Evolutionary conservation across 2,797 vertebrate genomes (phyloP), one percentile per base, ranked within the genome.

Genomic region (Phoebastria nigripes): DNA sequence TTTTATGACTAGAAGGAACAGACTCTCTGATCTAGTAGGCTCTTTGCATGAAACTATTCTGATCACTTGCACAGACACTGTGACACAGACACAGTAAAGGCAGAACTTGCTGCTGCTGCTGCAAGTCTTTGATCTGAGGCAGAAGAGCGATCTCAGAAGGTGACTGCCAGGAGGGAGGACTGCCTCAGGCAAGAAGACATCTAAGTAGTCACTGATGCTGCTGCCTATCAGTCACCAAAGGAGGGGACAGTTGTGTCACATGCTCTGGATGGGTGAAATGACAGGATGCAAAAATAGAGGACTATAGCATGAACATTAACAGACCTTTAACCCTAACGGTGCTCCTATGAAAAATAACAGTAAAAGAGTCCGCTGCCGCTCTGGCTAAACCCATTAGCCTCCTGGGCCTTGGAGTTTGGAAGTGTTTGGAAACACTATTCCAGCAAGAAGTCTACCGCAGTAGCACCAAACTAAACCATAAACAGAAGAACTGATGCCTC

Each of bases 61-160:
- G 87, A 94, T 96, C 82, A 20, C 72, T 82, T 74, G 76, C 91
- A 79, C 79, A 80, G 61, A 81, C 47, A 71, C 49, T 15, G 0
- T 9, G 87, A 82, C 91, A 86, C 69, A 35, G 35, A 35, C 35
- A 35, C 89, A 91, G 85, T 61, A 86, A 93, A 91, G 56, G 89
- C 76, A 87, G 65, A 86, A 76, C 37, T 56, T 56, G 82, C 70
- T 88, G 83, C 80, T 73, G 66, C 29, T 73, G 66, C 29, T 21
- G 33, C 76, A 65, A 46, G 51, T 29, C 89, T 94, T 93, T 94
- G 82, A 94, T 94, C 42, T 47, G 65, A 90, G 73, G 91, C 69
- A 94, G 79, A 69, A 87, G 46, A 86, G 62, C 88, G 85, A 86
- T 56, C 94, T 94, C 94, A 84, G 90, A 94, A 90, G 90, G 93